phyloP scores from a whole-genome alignment of 2,113 vertebrate species.

The Glaucidium brasilianum region DNA sequence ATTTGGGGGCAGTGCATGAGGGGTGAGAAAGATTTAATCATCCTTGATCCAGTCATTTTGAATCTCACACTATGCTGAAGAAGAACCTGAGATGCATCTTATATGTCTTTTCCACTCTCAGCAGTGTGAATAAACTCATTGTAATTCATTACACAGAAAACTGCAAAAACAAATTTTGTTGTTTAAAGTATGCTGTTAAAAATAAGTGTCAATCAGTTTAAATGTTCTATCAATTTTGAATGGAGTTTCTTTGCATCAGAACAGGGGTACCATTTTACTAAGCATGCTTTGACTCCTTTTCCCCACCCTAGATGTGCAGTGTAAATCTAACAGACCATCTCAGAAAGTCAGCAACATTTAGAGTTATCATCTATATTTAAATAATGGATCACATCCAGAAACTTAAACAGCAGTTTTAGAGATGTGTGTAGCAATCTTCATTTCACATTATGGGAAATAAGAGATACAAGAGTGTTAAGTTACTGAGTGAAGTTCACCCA shows the following conservation, averaged over 20 bases:
- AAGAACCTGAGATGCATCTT: neutral
- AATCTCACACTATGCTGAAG: constrained; percentile 25
- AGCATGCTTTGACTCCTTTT: neutral
- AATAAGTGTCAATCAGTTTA: neutral
- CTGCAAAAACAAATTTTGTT: neutral
- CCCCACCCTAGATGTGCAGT: rapidly evolving
- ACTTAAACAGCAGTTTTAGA: neutral
- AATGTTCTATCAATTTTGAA: constrained; percentile 8
- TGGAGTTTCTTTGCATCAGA: neutral
- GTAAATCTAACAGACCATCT: neutral
- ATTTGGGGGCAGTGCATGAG: neutral
- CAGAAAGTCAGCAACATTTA: neutral
- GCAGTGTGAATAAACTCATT: constrained; percentile 7
- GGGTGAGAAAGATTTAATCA: neutral
- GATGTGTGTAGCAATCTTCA: neutral
- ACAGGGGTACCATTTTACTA: constrained; percentile 1
- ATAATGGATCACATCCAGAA: neutral
- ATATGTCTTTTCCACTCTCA: neutral
- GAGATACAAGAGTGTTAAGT: neutral
- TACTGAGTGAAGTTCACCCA: constrained; percentile 11
- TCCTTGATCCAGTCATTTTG: constrained; percentile 31
- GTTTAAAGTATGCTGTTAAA: neutral
- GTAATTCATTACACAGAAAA: constrained; percentile 29
- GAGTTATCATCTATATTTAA: neutral
- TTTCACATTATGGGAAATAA: constrained; percentile 6